Evolutionary conservation across 2,113 vertebrate species (phyloP).

Genomic region (Gadus macrocephalus): DNA sequence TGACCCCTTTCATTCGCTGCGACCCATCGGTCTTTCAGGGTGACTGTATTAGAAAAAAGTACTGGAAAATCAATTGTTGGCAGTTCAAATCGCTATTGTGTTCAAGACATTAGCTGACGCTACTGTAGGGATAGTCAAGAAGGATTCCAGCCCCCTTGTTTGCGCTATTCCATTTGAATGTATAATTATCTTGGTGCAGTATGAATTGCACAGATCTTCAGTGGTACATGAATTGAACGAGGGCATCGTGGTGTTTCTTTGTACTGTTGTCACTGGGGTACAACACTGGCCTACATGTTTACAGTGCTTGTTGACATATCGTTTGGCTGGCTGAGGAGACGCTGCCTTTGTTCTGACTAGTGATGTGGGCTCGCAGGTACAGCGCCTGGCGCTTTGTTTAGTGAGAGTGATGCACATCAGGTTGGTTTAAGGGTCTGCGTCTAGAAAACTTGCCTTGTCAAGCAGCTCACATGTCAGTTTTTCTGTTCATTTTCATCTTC

Average conservation of each 20-base stretch:
- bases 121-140: neutral
- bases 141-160: no score
- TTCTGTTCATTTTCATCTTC: slow-evolving; percentile 68
- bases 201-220: no score
- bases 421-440: slow-evolving; percentile 29
- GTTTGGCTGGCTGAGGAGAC: slow-evolving; percentile 49
- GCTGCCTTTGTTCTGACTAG: slow-evolving; percentile 56
- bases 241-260: slow-evolving; percentile 29
- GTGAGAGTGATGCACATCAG: no score
- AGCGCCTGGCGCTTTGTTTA: neutral
- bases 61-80: slow-evolving; percentile 43
- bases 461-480: slow-evolving; percentile 42
- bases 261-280: slow-evolving; percentile 35
- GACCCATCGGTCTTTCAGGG: slow-evolving; percentile 36
- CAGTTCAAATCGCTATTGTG: slow-evolving; percentile 6
- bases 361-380: slow-evolving; percentile 16
- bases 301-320: slow-evolving; percentile 68
- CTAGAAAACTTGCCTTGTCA: slow-evolving; percentile 34
- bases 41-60: slow-evolving; percentile 17
- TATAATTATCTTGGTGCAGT: no score
- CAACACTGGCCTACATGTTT: slow-evolving; percentile 47
- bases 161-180: neutral
- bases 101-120: no score
- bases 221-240: no score
- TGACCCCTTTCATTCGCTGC: neutral